Evolutionary conservation across 2,113 vertebrate genomes (phyloP).

Genomic region (Percopsis transmontana): DNA sequence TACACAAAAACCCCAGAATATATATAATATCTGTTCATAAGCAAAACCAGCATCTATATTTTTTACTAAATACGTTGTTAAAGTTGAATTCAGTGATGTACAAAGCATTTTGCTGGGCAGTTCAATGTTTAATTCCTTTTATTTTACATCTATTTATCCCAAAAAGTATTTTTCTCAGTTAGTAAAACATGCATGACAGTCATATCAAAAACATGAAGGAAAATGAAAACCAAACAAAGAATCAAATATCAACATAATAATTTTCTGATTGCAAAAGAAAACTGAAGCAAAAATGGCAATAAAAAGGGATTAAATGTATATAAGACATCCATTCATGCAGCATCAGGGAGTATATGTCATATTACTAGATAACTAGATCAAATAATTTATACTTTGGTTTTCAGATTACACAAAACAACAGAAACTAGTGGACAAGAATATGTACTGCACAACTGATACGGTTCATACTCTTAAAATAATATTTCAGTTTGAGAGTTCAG

Average conservation of each 20-base stretch:
- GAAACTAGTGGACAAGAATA: constrained; percentile 27
- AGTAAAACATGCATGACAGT: constrained; percentile 75
- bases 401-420: constrained; percentile 14
- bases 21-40: constrained; percentile 51
- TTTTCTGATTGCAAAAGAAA: constrained; percentile 43
- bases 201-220: constrained; percentile 53
- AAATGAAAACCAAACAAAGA: constrained; percentile 62
- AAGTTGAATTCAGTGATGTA: constrained; percentile 31
- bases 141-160: constrained; percentile 51
- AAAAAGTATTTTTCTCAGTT: constrained; percentile 56
- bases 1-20: constrained; percentile 54
- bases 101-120: constrained; percentile 23
- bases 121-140: constrained; percentile 48
- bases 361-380: constrained; percentile 16
- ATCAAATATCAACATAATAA: constrained; percentile 45
- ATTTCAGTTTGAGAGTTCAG: constrained; percentile 1
- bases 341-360: constrained; percentile 16
- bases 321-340: constrained; percentile 55
- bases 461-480: constrained; percentile 2
- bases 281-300: constrained; percentile 32
- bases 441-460: neutral
- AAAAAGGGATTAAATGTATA: constrained; percentile 39
- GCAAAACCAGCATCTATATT: constrained; percentile 58
- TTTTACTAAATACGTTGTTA: constrained; percentile 53
- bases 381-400: constrained; percentile 46